Conservation (phyloP, 2,888 invertebrate genomes). For the Hirtodrosophila cameraria region DNA sequence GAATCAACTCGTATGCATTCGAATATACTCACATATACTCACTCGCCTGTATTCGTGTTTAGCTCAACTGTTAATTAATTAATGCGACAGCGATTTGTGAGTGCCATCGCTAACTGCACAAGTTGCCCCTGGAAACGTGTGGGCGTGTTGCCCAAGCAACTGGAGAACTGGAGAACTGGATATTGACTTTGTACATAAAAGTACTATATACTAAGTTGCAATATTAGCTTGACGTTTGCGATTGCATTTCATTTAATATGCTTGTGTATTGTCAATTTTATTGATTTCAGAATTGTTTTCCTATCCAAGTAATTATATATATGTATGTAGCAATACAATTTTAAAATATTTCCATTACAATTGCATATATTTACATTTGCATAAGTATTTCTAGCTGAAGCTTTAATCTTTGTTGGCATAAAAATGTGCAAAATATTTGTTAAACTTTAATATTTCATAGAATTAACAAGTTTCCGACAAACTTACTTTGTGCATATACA, state of each 20-base stretch:
- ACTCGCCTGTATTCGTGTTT: slow-evolving; percentile 18
- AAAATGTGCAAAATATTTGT: no score
- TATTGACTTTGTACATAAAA: slow-evolving; percentile 8
- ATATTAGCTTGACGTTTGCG: slow-evolving; percentile 10
- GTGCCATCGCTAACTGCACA: slow-evolving; percentile 33
- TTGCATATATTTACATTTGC: no score
- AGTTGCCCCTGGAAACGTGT: slow-evolving; percentile 1
- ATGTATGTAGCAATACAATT: no score
- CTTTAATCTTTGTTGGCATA: no score
- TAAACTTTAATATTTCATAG: no score
- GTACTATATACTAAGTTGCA: background rate
- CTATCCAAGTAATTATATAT: no score
- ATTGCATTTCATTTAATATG: slow-evolving; percentile 7
- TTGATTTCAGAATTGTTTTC: no score
- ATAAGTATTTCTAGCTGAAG: no score
- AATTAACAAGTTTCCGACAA: no score
- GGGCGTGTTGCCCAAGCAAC: background rate
- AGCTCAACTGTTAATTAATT: slow-evolving; percentile 66
- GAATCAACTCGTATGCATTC: slow-evolving; percentile 12
- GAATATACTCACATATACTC: slow-evolving; percentile 18
- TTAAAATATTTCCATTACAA: no score
- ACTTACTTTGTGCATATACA: no score
- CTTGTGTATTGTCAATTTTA: no score
- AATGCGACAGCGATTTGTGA: slow-evolving; percentile 51
- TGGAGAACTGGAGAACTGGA: slow-evolving; percentile 20